phyloP scores from a whole-genome alignment of 2,888 invertebrate species.

The Campoplex nolae region DNA sequence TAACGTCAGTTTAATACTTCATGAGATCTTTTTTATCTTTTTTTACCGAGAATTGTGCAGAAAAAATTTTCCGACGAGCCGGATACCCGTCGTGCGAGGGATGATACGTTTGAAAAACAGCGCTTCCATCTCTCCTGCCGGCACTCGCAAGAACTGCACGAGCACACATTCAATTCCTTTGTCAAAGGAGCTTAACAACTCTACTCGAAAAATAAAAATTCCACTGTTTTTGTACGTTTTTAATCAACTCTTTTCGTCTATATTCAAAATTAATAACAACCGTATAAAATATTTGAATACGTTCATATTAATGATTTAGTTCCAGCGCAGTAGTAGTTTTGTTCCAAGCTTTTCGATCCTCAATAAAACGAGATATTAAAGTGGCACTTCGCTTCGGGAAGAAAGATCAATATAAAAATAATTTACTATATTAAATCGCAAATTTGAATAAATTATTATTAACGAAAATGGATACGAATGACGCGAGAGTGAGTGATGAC shows the following conservation, averaged over 20 bases:
- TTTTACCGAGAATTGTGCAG: background rate
- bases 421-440: background rate
- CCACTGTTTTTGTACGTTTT: background rate
- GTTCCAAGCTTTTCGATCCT: background rate
- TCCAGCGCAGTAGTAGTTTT: background rate
- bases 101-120: slow-evolving; percentile 8
- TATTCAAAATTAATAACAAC: background rate
- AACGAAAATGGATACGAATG: too few species aligned
- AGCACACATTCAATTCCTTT: background rate
- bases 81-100: background rate
- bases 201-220: background rate
- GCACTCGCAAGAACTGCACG: background rate
- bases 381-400: background rate
- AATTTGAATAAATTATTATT: background rate
- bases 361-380: background rate
- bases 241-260: background rate
- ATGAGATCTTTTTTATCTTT: background rate
- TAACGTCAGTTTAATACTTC: background rate
- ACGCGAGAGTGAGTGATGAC: too few species aligned
- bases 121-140: background rate
- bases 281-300: background rate
- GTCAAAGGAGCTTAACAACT: background rate
- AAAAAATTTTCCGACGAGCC: background rate
- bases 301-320: too few species aligned
- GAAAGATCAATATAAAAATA: background rate